These are phyloP conservation scores for Cliona cf. orientalis DNA, from an alignment of 37 sponge, comb jelly and placozoan species.

Conservation along the genomic window DNA sequence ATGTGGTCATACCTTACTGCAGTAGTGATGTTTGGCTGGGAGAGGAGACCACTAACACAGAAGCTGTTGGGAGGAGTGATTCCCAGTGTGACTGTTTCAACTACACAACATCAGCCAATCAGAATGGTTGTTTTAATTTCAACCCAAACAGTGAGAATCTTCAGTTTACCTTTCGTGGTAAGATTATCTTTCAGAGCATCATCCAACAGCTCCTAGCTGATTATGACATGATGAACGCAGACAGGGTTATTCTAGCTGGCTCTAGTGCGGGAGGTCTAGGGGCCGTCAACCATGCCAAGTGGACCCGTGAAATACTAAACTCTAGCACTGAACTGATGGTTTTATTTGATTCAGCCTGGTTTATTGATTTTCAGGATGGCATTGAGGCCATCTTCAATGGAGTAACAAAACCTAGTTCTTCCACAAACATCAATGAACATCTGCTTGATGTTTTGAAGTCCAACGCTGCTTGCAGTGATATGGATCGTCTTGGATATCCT, in stretches of 20 bases:
- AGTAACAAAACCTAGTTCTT: background rate
- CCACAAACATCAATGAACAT: too few relatives aligned
- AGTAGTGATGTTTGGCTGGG: conserved; percentile 75
- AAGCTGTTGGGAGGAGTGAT: background rate
- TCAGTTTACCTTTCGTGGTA: conserved; percentile 81
- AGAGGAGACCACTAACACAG: background rate
- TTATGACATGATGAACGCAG: conserved; percentile 21
- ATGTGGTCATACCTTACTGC: conserved; percentile 86
- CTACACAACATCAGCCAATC: too few relatives aligned
- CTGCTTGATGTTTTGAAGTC: background rate
- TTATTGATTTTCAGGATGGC: conserved; percentile 79
- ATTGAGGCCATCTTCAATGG: conserved; percentile 1
- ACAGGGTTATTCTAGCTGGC: conserved; percentile 60
- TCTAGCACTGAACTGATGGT: background rate
- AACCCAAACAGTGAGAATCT: too few relatives aligned
- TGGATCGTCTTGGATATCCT: conserved; percentile 39
- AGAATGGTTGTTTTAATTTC: too few relatives aligned
- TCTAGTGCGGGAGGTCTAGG: conserved; percentile 93
- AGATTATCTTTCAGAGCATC: conserved; percentile 45
- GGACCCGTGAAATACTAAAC: conserved; percentile 31
- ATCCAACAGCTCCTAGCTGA: conserved; percentile 36
- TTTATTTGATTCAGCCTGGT: conserved; percentile 89
- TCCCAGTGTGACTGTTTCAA: conserved; percentile 6
- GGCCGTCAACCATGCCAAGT: conserved; percentile 67
- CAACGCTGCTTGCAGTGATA: conserved; percentile 37